Conservation (phyloP, 2,797 vertebrate genomes). For the Hephaestus fuliginosus region DNA sequence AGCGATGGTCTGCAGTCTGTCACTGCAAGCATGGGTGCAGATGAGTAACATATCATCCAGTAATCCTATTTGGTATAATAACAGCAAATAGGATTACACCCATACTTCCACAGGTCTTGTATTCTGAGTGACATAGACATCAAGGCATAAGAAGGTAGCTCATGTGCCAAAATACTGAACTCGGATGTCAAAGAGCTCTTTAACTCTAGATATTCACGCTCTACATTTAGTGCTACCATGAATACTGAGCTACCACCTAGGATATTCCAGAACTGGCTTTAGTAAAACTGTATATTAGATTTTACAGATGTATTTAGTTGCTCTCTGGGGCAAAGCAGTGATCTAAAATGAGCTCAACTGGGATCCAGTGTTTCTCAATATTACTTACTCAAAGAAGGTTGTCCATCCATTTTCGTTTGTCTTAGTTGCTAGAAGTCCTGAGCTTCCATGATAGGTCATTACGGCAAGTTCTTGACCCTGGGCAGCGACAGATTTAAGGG, state of each 20-base stretch:
- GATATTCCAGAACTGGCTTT: constrained; percentile 26
- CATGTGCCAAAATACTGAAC: constrained; percentile 41
- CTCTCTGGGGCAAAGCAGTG: constrained; percentile 26
- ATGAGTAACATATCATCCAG: constrained; percentile 69
- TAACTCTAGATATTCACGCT: constrained; percentile 21
- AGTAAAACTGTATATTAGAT: constrained; percentile 37
- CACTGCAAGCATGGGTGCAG: constrained; percentile 56
- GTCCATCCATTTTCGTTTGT: constrained; percentile 98
- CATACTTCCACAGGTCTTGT: constrained; percentile 61
- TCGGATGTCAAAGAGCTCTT: constrained; percentile 42
- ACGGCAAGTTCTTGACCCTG: constrained; percentile 95
- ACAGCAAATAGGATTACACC: constrained; percentile 79
- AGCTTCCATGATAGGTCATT: constrained; percentile 98
- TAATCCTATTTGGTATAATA: constrained; percentile 81
- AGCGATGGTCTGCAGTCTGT: constrained; percentile 57
- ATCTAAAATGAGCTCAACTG: constrained; percentile 49
- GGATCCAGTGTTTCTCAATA: constrained; percentile 26
- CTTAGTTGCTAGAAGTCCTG: constrained; percentile 96
- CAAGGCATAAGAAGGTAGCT: constrained; percentile 40
- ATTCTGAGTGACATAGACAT: constrained; percentile 56
- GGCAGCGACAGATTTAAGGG: constrained; percentile 92
- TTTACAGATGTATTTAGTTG: constrained; percentile 39
- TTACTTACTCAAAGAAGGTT: constrained; percentile 98
- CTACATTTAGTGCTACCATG: constrained; percentile 15
- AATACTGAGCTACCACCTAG: constrained; percentile 19